Evolutionary conservation across 2,888 invertebrate genomes (phyloP).

Genomic region (Vandiemenella viatica): DNA sequence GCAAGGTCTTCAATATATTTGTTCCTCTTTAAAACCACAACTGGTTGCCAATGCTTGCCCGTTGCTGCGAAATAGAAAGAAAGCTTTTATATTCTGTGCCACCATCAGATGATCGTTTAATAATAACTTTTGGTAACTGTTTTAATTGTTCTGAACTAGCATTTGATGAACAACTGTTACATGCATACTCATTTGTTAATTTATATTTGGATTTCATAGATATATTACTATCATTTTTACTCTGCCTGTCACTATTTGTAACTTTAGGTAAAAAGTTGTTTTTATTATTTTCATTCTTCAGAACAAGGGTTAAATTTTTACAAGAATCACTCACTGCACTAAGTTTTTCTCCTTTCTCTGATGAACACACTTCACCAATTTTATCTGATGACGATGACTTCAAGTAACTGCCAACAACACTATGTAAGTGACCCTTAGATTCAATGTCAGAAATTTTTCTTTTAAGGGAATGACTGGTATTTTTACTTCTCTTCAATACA

Average conservation of each 20-base stretch:
- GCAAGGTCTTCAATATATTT: constrained; percentile 9
- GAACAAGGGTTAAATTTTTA: not conserved
- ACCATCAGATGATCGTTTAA: constrained; percentile 10
- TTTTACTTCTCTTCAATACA: constrained; percentile 7
- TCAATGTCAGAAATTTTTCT: too few species aligned
- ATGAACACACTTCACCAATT: not conserved
- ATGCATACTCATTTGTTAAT: not conserved
- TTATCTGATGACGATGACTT: not conserved
- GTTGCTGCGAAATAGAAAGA: not conserved
- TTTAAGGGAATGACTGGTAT: not conserved
- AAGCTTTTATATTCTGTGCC: constrained; percentile 13
- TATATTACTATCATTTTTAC: not conserved
- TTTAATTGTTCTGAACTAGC: too few species aligned
- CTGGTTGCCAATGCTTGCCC: constrained; percentile 9
- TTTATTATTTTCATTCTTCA: not conserved
- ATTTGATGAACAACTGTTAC: too few species aligned
- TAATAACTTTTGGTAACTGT: constrained; percentile 11
- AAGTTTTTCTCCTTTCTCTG: not conserved
- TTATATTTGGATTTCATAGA: not conserved
- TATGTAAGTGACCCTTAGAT: not conserved
- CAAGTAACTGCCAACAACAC: too few species aligned
- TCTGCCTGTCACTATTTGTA: not conserved
- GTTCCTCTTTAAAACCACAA: constrained; percentile 10
- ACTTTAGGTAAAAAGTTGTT: not conserved
- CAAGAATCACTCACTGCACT: too few species aligned